These are phyloP conservation scores for Ctena decussata DNA, from an alignment of 2,888 invertebrate genomes.

Conservation along the genomic window DNA sequence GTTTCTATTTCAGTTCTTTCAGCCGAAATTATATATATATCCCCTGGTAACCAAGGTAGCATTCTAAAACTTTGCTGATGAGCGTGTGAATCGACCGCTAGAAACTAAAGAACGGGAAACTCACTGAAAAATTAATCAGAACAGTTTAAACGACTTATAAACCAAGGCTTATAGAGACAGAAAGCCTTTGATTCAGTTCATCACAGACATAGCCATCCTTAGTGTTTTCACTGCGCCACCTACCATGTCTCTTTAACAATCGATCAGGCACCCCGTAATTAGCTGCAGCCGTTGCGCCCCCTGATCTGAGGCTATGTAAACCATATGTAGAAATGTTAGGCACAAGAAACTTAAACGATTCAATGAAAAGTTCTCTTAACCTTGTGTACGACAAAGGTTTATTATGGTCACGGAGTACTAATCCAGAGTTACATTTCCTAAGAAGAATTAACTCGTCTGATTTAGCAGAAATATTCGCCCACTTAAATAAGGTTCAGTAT, in stretches of 20 bases:
- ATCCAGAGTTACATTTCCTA: background rate
- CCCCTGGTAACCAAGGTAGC: too few species aligned
- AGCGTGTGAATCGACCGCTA: too few species aligned
- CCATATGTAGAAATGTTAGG: constrained; percentile 16
- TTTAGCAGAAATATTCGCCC: background rate
- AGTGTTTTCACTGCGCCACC: constrained; percentile 15
- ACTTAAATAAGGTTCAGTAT: constrained; percentile 24
- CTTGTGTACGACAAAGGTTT: constrained; percentile 29
- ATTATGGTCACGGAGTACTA: background rate
- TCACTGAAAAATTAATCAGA: too few species aligned
- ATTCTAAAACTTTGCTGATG: too few species aligned
- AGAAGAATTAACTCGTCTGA: constrained; percentile 22
- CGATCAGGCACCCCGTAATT: constrained; percentile 30
- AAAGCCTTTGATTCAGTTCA: background rate
- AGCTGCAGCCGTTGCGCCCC: constrained; percentile 26
- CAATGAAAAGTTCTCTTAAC: constrained; percentile 22
- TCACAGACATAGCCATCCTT: background rate
- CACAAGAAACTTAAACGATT: constrained; percentile 21
- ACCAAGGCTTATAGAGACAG: too few species aligned
- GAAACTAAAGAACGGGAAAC: too few species aligned
- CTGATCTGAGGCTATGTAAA: constrained; percentile 28
- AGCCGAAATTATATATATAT: too few species aligned
- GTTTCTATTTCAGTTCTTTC: too few species aligned
- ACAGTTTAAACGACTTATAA: too few species aligned
- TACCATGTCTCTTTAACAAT: constrained; percentile 30